A percentile compares a stretch with the other conserved stretches of the same genome.
phyloP scores from a whole-genome alignment of 2,113 vertebrate genomes.

The Phodopus roborovskii region DNA sequence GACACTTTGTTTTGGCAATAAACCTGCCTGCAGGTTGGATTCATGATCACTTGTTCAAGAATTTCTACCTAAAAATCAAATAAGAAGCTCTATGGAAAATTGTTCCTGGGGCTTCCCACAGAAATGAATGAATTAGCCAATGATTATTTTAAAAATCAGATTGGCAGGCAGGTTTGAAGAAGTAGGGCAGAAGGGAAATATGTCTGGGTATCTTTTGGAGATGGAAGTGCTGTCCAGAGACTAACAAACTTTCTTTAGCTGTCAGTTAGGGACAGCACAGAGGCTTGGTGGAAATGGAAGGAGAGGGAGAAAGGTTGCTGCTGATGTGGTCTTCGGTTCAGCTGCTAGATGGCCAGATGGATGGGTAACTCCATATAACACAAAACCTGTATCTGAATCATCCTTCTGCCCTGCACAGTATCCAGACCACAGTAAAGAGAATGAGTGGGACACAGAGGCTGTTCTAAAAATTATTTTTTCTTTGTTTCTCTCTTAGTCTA shows the following conservation, averaged over 20 bases:
- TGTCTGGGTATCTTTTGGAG: not conserved
- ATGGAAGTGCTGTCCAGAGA: not conserved
- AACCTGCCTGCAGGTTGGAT: not conserved
- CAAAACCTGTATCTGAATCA: not conserved
- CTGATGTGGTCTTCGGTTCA: not conserved
- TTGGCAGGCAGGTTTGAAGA: not conserved
- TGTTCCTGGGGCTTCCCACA: not conserved
- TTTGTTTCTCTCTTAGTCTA: not conserved
- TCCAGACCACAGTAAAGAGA: not conserved
- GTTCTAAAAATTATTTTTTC: not conserved
- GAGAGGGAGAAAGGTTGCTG: not conserved
- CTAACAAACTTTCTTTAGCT: not conserved
- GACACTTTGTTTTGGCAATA: not conserved
- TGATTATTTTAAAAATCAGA: not conserved
- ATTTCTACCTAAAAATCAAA: slow-evolving; percentile 27
- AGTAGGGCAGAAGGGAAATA: not conserved
- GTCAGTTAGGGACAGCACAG: not conserved
- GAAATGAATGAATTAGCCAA: not conserved
- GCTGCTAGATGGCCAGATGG: not conserved
- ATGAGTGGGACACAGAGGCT: not conserved
- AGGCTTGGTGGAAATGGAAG: not conserved
- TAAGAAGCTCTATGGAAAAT: not conserved
- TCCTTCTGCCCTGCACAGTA: not conserved
- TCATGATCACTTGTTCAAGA: slow-evolving; percentile 14
- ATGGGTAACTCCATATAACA: not conserved